phyloP scores from a whole-genome alignment of 2,888 invertebrate species.

The Thymelicus sylvestris region DNA sequence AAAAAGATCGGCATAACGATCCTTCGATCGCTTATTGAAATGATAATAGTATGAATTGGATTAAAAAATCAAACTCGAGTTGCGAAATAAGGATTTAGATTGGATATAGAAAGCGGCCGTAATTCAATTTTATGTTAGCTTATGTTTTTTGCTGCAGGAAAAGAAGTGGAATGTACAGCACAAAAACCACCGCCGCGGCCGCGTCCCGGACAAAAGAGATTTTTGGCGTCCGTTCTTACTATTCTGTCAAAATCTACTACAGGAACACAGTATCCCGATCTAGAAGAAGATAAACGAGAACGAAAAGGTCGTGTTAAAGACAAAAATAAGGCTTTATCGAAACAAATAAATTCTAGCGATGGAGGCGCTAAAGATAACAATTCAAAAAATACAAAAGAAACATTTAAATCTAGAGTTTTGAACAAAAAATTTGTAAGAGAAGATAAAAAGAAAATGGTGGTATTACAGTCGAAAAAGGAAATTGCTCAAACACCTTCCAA shows the following conservation, averaged over 20 bases:
- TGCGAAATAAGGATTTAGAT: too few relatives aligned
- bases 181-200: constrained; percentile 50
- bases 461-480: constrained; percentile 56
- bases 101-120: too few relatives aligned
- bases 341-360: constrained; percentile 19
- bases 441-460: constrained; percentile 50
- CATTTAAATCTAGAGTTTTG: constrained; percentile 44
- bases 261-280: constrained; percentile 59
- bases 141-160: constrained; percentile 42
- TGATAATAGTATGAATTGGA: too few relatives aligned
- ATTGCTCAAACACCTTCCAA: constrained; percentile 57
- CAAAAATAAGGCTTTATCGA: constrained; percentile 30
- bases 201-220: constrained; percentile 52
- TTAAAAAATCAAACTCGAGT: too few relatives aligned
- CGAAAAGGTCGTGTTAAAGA: constrained; percentile 9
- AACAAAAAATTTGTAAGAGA: constrained; percentile 47
- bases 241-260: constrained; percentile 62
- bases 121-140: too few relatives aligned
- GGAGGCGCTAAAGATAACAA: constrained; percentile 40
- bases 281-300: constrained; percentile 24
- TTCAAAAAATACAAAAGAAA: constrained; percentile 30
- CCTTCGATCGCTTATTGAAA: too few relatives aligned
- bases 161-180: constrained; percentile 32
- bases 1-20: too few relatives aligned
- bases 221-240: constrained; percentile 57